Base-by-base conservation (phyloP, 2,888 invertebrate genomes). In the Beris morrisii region DNA sequence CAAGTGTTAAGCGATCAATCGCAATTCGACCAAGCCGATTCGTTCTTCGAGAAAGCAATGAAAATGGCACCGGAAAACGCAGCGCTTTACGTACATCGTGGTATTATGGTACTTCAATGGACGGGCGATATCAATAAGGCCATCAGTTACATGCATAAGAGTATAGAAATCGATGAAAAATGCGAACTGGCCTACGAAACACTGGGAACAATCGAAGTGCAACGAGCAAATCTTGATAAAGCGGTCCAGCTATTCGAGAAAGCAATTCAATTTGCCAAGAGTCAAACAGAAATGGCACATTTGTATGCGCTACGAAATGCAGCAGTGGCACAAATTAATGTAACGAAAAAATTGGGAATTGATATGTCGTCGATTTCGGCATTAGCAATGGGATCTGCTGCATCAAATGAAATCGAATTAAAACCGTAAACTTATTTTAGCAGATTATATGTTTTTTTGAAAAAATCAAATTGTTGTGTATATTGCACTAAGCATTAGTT, bases 151-250 rank as follows among this genome's bases (percentile, higher is more conserved):
- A 91, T 97, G 74, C 87, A 88, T 70, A 86, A 89, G 78, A 94
- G 94, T 1, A 87, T 97, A 71, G 87, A 90, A 76, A 84, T 94
- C 74, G 97, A 97, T 82, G 89, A 91, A 59, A 92, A 92, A 79
- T 97, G 95, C 83, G 93, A 94, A 81, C 91, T 95, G 83, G 97
- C 94, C 7, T 96, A 93, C 79, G 97, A 97, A 83, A 95, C 96
- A 53, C 83, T 97, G 69, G 97, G 94, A 72, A 94, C 95, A 31
- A 90, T 97, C 71, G 95, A 96, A 86, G 93, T 97, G 70, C 97
- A 97, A 82, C 77, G 81, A 84, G 90, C 93, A 87, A 83, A 95
- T 79, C 82, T 96, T 71, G 84, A 87, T 67, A 84, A 88, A 73
- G 95, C 96, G 3, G 86, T 96, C 71, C 88, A 89, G 72, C 82